phyloP scores from a whole-genome alignment of 2,113 vertebrate species.

The Phyllostomus discolor region DNA sequence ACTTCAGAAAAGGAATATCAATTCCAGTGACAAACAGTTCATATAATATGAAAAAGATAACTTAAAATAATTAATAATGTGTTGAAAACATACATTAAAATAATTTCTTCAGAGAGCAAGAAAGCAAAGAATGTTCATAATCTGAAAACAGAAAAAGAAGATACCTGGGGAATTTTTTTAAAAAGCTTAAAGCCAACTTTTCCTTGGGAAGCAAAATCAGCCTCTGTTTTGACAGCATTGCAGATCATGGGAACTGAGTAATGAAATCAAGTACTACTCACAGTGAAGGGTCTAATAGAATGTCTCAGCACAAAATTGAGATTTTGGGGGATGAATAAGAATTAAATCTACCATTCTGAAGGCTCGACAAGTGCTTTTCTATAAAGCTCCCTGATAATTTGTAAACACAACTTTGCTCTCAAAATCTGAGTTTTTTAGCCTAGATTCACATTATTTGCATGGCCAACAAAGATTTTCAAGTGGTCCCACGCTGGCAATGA shows the following conservation, averaged over 20 bases:
- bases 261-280: not conserved
- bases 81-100: not conserved
- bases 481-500: not conserved
- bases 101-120: not conserved
- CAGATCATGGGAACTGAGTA: not conserved
- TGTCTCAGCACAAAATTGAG: not conserved
- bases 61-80: not conserved
- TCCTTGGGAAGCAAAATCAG: not conserved
- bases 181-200: not conserved
- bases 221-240: not conserved
- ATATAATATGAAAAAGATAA: not conserved
- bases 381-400: not conserved
- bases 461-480: not conserved
- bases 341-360: not conserved
- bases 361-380: not conserved
- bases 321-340: not conserved
- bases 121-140: slow-evolving; percentile 19
- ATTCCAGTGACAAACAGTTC: not conserved
- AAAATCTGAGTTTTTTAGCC: not conserved
- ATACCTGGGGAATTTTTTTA: not conserved
- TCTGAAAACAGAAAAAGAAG: not conserved
- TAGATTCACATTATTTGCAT: not conserved
- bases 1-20: not conserved
- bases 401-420: not conserved
- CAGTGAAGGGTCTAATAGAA: not conserved